These are phyloP conservation scores for Tipula vernalis DNA, from an alignment of 2,888 invertebrate genomes.

Conservation along the genomic window DNA sequence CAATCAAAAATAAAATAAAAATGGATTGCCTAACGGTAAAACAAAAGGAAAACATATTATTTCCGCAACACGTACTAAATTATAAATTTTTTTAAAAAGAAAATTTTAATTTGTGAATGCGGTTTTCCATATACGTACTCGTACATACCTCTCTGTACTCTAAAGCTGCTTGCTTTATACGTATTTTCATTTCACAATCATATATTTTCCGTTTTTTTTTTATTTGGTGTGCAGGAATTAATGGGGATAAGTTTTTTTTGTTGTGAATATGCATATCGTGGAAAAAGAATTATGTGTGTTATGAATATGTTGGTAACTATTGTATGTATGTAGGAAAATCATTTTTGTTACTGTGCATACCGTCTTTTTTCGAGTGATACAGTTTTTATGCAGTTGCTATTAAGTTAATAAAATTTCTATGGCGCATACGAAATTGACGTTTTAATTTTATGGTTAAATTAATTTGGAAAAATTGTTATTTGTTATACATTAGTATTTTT, in stretches of 20 bases:
- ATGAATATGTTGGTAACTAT: neutral
- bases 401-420: neutral
- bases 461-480: too few species aligned
- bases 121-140: neutral
- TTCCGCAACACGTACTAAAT: slow-evolving; percentile 9
- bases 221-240: neutral
- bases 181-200: neutral
- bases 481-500: too few species aligned
- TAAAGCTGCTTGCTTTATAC: neutral
- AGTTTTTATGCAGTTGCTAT: neutral
- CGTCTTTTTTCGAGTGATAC: neutral
- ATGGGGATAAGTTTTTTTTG: neutral
- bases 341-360: neutral
- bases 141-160: neutral
- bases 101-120: slow-evolving; percentile 4
- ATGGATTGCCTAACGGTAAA: neutral
- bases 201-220: neutral
- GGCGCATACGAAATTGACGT: too few species aligned
- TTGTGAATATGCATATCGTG: neutral
- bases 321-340: too few species aligned
- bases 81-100: neutral
- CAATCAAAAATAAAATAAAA: neutral
- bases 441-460: too few species aligned
- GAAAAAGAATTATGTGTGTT: neutral
- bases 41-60: slow-evolving; percentile 5